These are phyloP conservation scores for Aurelia aurita DNA, from an alignment of 30 jellyfish, hydroid and myxozoan species.

Conservation along the genomic window DNA sequence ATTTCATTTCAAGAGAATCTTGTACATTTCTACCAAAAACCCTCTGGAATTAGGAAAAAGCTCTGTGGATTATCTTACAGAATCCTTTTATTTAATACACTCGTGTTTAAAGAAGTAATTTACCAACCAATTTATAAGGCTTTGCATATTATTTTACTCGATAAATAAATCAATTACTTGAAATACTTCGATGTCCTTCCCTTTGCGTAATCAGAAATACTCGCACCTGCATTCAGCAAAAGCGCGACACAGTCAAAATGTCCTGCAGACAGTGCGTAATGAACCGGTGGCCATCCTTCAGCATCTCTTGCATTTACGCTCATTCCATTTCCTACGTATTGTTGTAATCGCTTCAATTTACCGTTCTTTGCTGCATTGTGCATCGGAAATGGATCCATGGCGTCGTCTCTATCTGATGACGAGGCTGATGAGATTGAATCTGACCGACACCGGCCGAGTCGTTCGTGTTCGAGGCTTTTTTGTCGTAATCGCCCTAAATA, in stretches of 20 bases:
- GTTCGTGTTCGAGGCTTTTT: constrained; percentile 31
- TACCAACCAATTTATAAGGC: no score
- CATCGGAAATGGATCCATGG: constrained; percentile 63
- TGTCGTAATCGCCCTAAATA: constrained; percentile 39
- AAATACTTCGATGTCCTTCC: constrained; percentile 82
- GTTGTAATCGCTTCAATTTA: constrained; percentile 33
- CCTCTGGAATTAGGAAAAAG: no score
- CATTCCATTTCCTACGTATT: constrained; percentile 45
- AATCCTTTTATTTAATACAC: no score
- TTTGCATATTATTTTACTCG: no score
- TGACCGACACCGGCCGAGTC: constrained; percentile 24
- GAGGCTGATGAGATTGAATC: constrained; percentile 68
- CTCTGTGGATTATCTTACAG: no score
- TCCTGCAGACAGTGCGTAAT: constrained; percentile 71
- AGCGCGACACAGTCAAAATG: constrained; percentile 78
- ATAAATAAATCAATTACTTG: constrained; percentile 8
- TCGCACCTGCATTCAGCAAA: constrained; percentile 74
- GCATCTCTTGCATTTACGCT: constrained; percentile 76
- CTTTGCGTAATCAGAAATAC: constrained; percentile 64
- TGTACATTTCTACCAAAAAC: no score
- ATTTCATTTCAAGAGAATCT: no score
- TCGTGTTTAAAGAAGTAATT: no score
- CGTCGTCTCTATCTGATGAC: constrained; percentile 48
- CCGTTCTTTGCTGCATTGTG: constrained; percentile 74
- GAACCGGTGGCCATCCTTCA: constrained; percentile 90